Conservation (phyloP, 2,888 invertebrate genomes). For the Apamea anceps region DNA sequence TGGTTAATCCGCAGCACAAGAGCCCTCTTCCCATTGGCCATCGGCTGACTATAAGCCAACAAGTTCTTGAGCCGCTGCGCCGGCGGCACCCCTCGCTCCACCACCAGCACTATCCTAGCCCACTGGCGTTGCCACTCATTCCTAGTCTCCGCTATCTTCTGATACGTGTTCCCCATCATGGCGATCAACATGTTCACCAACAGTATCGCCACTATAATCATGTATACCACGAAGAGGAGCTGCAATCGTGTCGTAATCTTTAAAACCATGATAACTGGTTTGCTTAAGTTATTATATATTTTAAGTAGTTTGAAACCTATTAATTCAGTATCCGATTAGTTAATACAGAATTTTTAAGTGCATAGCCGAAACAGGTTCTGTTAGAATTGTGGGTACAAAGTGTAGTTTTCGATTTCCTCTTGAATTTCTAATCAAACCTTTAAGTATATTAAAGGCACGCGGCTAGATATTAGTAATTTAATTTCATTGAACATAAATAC, state of each 20-base stretch:
- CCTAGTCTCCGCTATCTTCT: slow-evolving; percentile 98
- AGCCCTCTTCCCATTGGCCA: slow-evolving; percentile 96
- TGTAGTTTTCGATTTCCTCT: neutral
- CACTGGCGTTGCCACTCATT: slow-evolving; percentile 99
- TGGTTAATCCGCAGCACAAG: slow-evolving; percentile 97
- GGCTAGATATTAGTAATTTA: neutral
- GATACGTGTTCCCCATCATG: slow-evolving; percentile 99
- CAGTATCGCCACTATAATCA: slow-evolving; percentile 98
- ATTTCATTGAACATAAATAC: neutral
- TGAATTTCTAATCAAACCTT: neutral
- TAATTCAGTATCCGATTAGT: slow-evolving; percentile 39
- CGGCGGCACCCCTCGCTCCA: slow-evolving; percentile 98
- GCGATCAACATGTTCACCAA: slow-evolving; percentile 99
- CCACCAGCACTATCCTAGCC: slow-evolving; percentile 99
- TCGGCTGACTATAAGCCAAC: slow-evolving; percentile 97
- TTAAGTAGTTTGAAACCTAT: slow-evolving; percentile 26
- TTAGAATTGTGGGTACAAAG: slow-evolving; percentile 15
- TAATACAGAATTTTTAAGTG: slow-evolving; percentile 33
- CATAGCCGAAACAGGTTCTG: slow-evolving; percentile 24
- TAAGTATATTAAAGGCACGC: neutral
- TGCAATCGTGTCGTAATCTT: slow-evolving; percentile 77
- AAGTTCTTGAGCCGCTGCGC: slow-evolving; percentile 95
- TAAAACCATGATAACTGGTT: slow-evolving; percentile 43
- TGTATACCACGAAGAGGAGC: slow-evolving; percentile 98
- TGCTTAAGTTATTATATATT: slow-evolving; percentile 28